Conservation (phyloP, 2,888 invertebrate species). For the Helobdella robusta region DNA sequence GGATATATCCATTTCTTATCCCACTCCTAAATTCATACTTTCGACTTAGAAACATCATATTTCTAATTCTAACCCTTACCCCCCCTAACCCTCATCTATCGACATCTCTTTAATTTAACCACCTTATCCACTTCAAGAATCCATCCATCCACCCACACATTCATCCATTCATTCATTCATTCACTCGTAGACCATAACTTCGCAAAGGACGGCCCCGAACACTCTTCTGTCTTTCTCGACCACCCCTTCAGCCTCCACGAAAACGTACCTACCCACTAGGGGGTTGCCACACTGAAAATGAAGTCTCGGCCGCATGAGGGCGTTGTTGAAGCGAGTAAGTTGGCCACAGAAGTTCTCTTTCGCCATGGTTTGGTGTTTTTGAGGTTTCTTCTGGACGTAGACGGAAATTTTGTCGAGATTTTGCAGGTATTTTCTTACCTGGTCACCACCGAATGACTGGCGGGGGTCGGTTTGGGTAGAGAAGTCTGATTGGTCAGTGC, state of each 20-base stretch:
- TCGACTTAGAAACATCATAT: too few species aligned
- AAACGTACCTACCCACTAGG: conserved; percentile 51
- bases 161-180: too few species aligned
- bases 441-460: too few species aligned
- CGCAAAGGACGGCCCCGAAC: conserved; percentile 53
- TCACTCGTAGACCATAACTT: conserved; percentile 51
- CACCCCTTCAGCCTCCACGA: conserved; percentile 52
- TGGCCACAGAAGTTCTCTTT: conserved; percentile 47
- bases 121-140: too few species aligned
- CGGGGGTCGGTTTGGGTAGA: too few species aligned
- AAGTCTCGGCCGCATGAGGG: conserved; percentile 51
- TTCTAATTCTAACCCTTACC: too few species aligned
- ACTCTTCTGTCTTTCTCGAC: conserved; percentile 51
- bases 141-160: too few species aligned
- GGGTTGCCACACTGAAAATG: conserved; percentile 51
- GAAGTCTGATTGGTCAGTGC: too few species aligned
- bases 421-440: conserved; percentile 19
- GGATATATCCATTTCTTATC: too few species aligned
- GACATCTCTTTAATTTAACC: too few species aligned
- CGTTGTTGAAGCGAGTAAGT: conserved; percentile 52
- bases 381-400: conserved; percentile 34
- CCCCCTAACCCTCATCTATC: too few species aligned
- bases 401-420: conserved; percentile 27
- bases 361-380: conserved; percentile 33
- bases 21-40: too few species aligned